These are phyloP conservation scores for Dryas iulia DNA, from an alignment of 1,140 invertebrate species.

Conservation along the genomic window DNA sequence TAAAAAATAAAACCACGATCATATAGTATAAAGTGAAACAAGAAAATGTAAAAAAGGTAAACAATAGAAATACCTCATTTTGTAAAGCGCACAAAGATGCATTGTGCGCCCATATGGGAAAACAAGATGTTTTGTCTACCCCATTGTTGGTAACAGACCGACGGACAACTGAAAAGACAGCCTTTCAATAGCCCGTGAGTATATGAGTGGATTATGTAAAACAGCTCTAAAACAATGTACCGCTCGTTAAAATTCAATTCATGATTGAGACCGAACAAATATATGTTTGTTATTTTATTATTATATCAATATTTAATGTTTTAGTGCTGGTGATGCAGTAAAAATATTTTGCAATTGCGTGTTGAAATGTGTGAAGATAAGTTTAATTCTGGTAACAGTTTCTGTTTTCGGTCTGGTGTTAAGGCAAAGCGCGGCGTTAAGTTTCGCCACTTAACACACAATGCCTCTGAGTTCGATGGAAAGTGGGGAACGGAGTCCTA, in stretches of 20 bases:
- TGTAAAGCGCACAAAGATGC: conserved; percentile 56
- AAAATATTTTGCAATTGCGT: neutral
- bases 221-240: conserved; percentile 31
- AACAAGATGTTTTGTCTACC: conserved; percentile 75
- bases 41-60: conserved; percentile 48
- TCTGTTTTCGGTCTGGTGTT: no score
- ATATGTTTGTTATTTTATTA: conserved; percentile 14
- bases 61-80: conserved; percentile 55
- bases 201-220: conserved; percentile 63
- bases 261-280: neutral
- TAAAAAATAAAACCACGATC: neutral
- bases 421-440: no score
- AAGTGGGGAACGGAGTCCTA: no score
- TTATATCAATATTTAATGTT: conserved; percentile 9
- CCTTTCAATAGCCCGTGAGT: conserved; percentile 60
- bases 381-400: neutral
- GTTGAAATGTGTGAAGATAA: neutral
- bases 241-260: conserved; percentile 36
- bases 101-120: conserved; percentile 76
- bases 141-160: conserved; percentile 71
- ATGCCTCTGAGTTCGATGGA: no score
- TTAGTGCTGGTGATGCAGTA: neutral
- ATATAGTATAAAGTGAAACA: conserved; percentile 22
- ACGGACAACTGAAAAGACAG: conserved; percentile 76
- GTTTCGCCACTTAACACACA: no score